Evolutionary conservation across 2,888 invertebrate genomes (phyloP).

Genomic region (Hyalella azteca): DNA sequence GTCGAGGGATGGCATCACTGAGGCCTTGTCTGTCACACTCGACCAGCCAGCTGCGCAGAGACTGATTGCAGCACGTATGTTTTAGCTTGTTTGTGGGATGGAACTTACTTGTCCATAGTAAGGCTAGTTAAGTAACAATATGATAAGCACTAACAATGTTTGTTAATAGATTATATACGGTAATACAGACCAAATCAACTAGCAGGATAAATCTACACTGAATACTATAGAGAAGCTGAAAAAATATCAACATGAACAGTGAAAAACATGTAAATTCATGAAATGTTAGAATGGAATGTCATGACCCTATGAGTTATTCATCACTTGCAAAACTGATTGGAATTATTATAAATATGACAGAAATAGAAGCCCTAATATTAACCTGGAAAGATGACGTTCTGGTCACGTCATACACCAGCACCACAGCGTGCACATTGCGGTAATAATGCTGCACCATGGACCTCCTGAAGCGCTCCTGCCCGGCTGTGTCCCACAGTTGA

Average conservation of each 20-base stretch:
- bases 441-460: conserved; percentile 86
- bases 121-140: no score
- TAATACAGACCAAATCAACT: no score
- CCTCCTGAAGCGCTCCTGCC: conserved; percentile 80
- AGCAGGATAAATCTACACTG: no score
- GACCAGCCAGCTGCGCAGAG: conserved; percentile 76
- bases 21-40: conserved; percentile 76
- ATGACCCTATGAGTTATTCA: no score
- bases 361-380: conserved; percentile 59
- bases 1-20: conserved; percentile 71
- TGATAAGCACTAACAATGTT: no score
- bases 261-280: no score
- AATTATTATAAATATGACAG: neutral
- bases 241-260: no score
- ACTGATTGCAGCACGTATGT: conserved; percentile 62
- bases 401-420: conserved; percentile 82
- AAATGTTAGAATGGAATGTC: no score
- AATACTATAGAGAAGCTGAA: no score
- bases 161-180: neutral
- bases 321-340: neutral
- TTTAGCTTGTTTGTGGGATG: no score
- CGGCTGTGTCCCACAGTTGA: conserved; percentile 72
- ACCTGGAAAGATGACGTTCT: conserved; percentile 69
- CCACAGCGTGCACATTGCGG: conserved; percentile 82
- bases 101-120: no score